Conservation (phyloP, 2,113 vertebrate genomes). For the Amazona vittata region DNA sequence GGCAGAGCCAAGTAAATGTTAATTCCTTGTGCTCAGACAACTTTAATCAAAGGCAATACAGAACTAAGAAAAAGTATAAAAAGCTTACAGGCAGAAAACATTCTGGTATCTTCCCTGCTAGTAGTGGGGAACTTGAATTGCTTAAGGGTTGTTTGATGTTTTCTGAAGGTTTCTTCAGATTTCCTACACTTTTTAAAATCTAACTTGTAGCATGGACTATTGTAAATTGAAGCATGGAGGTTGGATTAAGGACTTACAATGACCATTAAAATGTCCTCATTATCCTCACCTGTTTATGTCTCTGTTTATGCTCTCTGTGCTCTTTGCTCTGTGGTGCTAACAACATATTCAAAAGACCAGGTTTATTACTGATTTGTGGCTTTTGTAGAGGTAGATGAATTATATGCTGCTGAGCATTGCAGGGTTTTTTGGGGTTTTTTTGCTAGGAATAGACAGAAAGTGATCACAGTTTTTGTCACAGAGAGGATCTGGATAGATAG, state of each 20-base stretch:
- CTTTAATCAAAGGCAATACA: not conserved
- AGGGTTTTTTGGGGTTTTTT: not conserved
- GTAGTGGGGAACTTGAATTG: not conserved
- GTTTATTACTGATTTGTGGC: not conserved
- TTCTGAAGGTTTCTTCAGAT: not conserved
- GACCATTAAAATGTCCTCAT: not conserved
- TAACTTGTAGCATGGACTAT: not conserved
- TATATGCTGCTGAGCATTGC: not conserved
- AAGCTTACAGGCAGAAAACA: not conserved
- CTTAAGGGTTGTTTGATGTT: not conserved
- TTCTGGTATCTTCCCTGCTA: not conserved
- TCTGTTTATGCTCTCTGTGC: not conserved
- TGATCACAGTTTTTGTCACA: not conserved
- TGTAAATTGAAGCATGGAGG: not conserved
- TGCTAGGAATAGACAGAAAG: not conserved
- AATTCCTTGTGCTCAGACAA: not conserved
- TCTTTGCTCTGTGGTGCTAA: not conserved
- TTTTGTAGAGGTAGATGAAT: not conserved
- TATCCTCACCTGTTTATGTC: not conserved
- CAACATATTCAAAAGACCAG: not conserved
- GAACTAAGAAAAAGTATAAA: not conserved
- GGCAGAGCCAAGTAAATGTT: not conserved
- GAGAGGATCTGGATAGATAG: not conserved
- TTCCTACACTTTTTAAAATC: not conserved
- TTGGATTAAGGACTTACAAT: not conserved